Evolutionary conservation across 2,888 invertebrate genomes (phyloP).

Genomic region (Scrobipalpa costella): DNA sequence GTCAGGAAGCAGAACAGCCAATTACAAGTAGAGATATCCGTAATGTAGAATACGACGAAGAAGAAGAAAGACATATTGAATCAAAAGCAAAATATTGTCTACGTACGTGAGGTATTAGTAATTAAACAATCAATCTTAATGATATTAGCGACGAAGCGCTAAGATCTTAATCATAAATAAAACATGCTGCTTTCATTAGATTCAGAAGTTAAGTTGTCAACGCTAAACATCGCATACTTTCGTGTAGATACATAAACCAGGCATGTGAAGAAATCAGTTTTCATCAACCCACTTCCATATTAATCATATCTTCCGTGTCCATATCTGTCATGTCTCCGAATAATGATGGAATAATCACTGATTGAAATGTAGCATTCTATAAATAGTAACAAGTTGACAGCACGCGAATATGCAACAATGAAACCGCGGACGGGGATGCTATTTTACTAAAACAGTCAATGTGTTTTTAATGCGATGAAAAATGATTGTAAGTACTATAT

Average conservation of each 20-base stretch:
- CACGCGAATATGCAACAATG: conserved; percentile 10
- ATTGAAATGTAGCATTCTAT: background rate
- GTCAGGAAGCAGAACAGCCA: too few species aligned
- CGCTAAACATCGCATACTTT: too few species aligned
- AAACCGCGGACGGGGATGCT: background rate
- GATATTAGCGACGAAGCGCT: too few species aligned
- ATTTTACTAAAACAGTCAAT: background rate
- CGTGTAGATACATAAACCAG: background rate
- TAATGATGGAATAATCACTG: background rate
- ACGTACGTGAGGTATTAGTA: too few species aligned
- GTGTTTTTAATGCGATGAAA: background rate
- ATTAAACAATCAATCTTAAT: too few species aligned
- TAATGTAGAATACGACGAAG: too few species aligned
- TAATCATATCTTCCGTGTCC: conserved; percentile 15
- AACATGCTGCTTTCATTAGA: too few species aligned
- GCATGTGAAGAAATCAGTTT: background rate
- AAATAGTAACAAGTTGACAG: conserved; percentile 17
- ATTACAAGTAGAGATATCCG: too few species aligned
- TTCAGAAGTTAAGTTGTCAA: too few species aligned
- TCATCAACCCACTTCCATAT: conserved; percentile 11
- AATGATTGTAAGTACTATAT: background rate
- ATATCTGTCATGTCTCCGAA: conserved; percentile 1
- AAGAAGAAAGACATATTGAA: too few species aligned
- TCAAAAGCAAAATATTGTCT: too few species aligned
- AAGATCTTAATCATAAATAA: too few species aligned